A percentile compares a stretch with the other conserved stretches of the same genome.
Evolutionary conservation across 2,888 invertebrate species (phyloP).

Genomic region (Hydraecia micacea): DNA sequence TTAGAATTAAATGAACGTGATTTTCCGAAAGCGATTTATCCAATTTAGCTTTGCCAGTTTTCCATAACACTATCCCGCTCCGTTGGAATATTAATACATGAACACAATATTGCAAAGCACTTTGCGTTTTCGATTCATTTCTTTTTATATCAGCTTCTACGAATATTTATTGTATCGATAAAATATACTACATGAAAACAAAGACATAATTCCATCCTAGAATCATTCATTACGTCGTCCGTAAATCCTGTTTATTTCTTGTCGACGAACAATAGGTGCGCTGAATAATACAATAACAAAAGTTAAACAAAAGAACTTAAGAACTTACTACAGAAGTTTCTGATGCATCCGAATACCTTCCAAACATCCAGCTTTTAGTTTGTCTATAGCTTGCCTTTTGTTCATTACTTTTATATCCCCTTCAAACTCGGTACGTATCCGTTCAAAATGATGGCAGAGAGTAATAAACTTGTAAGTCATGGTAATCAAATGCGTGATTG

Average conservation of each 20-base stretch:
- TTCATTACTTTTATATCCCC: constrained; percentile 67
- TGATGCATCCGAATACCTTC: constrained; percentile 84
- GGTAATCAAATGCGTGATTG: constrained; percentile 82
- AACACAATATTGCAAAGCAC: constrained; percentile 16
- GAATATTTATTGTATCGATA: constrained; percentile 26
- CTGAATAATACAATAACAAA: constrained; percentile 55
- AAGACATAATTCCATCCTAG: constrained; percentile 35
- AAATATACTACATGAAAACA: constrained; percentile 39
- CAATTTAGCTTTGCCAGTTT: constrained; percentile 25
- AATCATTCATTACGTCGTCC: constrained; percentile 49
- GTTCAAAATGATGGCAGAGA: constrained; percentile 78
- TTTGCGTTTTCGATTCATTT: constrained; percentile 4
- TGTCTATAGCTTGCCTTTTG: constrained; percentile 72
- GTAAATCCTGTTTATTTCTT: constrained; percentile 57
- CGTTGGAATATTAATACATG: constrained; percentile 12
- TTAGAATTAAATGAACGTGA: constrained; percentile 32
- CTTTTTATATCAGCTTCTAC: neutral
- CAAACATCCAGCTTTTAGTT: constrained; percentile 77
- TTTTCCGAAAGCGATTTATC: constrained; percentile 17
- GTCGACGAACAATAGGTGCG: constrained; percentile 51
- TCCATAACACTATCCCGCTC: constrained; percentile 16
- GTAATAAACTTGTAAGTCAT: constrained; percentile 83
- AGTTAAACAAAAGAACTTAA: constrained; percentile 69
- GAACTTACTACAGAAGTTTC: constrained; percentile 80
- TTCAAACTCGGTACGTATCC: constrained; percentile 76